Percentiles rank a stretch among this genome's conserved stretches.
Evolutionary conservation across 2,113 vertebrate species (phyloP).

Genomic region (Hydropotes inermis): DNA sequence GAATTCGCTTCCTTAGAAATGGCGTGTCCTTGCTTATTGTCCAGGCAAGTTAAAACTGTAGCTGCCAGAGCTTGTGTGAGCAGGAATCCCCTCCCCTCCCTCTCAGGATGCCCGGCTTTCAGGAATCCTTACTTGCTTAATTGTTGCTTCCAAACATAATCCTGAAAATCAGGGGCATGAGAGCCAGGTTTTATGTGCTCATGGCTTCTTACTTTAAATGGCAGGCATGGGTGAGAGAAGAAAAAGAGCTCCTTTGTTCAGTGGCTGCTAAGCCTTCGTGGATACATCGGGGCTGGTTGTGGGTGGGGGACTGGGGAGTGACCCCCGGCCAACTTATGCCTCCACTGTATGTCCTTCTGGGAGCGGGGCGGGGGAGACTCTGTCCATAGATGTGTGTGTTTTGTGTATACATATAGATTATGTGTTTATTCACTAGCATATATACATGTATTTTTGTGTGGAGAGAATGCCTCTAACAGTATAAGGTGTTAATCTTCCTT

Average conservation of each 20-base stretch:
- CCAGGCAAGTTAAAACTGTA: background rate
- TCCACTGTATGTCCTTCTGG: background rate
- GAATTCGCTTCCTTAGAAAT: background rate
- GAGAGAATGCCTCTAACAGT: background rate
- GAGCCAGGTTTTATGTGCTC: background rate
- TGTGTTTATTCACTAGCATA: background rate
- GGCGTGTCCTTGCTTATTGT: background rate
- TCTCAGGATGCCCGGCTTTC: background rate
- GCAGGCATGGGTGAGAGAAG: background rate
- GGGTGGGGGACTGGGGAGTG: background rate
- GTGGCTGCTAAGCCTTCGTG: background rate
- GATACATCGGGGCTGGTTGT: too few species aligned
- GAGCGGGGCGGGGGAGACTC: background rate
- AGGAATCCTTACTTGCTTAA: background rate
- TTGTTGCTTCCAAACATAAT: background rate
- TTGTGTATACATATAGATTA: background rate
- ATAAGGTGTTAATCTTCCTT: background rate
- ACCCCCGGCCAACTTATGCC: rapidly evolving
- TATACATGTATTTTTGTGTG: background rate
- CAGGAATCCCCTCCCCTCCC: background rate
- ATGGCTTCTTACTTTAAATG: background rate
- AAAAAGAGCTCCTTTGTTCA: background rate
- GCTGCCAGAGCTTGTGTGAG: background rate
- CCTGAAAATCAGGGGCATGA: background rate
- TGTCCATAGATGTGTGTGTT: background rate